Evolutionary conservation across 2,888 invertebrate species (phyloP).

Genomic region (Scaeva pyrastri): DNA sequence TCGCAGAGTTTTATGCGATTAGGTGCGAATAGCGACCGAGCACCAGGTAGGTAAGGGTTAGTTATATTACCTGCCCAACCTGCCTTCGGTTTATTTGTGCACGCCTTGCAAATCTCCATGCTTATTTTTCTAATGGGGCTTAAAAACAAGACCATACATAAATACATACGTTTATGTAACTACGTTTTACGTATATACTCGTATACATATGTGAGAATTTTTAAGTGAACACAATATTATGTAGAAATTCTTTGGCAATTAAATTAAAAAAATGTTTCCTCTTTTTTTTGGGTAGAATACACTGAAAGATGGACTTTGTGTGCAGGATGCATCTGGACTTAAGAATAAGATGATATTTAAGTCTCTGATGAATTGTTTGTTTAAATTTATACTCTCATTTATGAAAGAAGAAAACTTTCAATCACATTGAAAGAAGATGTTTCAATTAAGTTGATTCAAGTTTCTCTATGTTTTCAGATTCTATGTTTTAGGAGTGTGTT

Average conservation of each 20-base stretch:
- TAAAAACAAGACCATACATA: constrained; percentile 7
- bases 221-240: constrained; percentile 4
- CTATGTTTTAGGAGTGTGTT: too few relatives aligned
- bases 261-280: neutral
- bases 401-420: too few relatives aligned
- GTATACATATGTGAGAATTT: neutral
- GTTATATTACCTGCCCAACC: constrained; percentile 19
- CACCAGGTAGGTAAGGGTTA: constrained; percentile 16
- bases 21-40: constrained; percentile 63
- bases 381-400: neutral
- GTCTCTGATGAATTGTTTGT: too few relatives aligned
- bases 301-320: neutral
- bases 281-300: too few relatives aligned
- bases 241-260: neutral
- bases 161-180: too few relatives aligned
- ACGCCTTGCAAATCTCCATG: constrained; percentile 58
- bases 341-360: neutral
- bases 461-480: too few relatives aligned
- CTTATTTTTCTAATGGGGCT: neutral
- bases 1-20: constrained; percentile 68
- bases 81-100: constrained; percentile 31
- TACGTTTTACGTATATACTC: neutral
- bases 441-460: too few relatives aligned
- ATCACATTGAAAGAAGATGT: too few relatives aligned
- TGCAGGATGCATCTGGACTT: neutral